These are phyloP conservation scores for Abrostola tripartita DNA, from an alignment of 2,888 invertebrate species.

Conservation along the genomic window DNA sequence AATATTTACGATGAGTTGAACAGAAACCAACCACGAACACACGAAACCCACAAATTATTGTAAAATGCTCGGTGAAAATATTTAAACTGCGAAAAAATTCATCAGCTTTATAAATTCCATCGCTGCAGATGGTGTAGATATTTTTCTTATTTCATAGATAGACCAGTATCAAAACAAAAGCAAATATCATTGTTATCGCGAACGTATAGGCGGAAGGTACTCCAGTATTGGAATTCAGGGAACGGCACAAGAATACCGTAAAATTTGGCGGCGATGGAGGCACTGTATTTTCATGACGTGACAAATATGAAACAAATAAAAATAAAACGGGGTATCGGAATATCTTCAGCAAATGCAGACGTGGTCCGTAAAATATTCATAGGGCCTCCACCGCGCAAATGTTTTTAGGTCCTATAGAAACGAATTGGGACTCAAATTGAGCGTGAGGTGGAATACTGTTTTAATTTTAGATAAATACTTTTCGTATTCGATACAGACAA, in stretches of 20 bases:
- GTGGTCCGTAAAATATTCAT: conserved; percentile 53
- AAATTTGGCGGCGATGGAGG: conserved; percentile 61
- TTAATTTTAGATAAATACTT: conserved; percentile 49
- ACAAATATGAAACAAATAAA: conserved; percentile 71
- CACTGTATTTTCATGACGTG: conserved; percentile 70
- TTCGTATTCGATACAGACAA: not conserved
- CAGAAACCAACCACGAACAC: too few relatives aligned
- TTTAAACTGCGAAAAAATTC: too few relatives aligned
- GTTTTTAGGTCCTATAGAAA: conserved; percentile 49
- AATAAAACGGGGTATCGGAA: conserved; percentile 56
- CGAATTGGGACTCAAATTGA: conserved; percentile 48
- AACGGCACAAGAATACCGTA: conserved; percentile 54
- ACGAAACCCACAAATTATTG: too few relatives aligned
- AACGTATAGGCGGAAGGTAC: conserved; percentile 31
- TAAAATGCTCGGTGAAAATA: too few relatives aligned
- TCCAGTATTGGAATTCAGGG: conserved; percentile 62
- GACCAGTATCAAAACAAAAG: conserved; percentile 42
- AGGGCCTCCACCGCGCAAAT: conserved; percentile 26
- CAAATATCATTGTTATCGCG: conserved; percentile 54
- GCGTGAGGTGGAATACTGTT: conserved; percentile 18
- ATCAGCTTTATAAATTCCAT: too few relatives aligned
- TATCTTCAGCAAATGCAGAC: conserved; percentile 43
- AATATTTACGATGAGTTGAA: too few relatives aligned
- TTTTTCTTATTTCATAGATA: conserved; percentile 8
- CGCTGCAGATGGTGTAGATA: not conserved